Evolutionary conservation across 2,113 vertebrate species (phyloP).

Genomic region (Lagopus muta): DNA sequence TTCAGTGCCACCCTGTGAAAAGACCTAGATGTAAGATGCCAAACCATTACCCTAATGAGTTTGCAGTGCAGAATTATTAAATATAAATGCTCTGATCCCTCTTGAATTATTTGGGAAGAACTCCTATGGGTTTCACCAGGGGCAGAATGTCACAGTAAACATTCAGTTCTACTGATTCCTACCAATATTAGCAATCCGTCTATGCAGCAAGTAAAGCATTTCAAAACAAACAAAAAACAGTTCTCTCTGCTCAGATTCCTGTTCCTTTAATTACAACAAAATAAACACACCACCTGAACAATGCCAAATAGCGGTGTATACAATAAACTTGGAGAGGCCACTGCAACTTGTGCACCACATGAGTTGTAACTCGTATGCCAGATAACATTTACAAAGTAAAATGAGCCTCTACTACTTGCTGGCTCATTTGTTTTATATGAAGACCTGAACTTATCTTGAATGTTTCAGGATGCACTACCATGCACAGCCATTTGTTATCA

Average conservation of each 20-base stretch:
- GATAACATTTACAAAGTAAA: background rate
- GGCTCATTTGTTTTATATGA: background rate
- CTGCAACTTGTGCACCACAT: rapidly evolving
- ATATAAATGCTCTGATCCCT: background rate
- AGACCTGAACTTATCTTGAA: background rate
- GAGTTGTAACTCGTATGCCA: background rate
- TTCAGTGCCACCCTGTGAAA: background rate
- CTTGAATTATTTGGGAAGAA: background rate
- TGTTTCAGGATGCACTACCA: background rate
- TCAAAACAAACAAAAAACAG: background rate
- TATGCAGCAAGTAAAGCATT: background rate
- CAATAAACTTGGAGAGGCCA: background rate
- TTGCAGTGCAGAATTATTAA: background rate
- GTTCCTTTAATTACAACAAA: background rate
- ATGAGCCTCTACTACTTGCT: background rate
- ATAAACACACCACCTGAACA: background rate
- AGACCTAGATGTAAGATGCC: background rate
- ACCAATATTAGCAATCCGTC: background rate
- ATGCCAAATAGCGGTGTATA: rapidly evolving
- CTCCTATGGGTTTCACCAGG: background rate
- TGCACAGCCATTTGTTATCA: background rate
- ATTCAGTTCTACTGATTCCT: background rate
- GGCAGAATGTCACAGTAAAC: background rate
- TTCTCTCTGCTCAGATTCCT: background rate
- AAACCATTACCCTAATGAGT: background rate